Base-by-base conservation (phyloP, 2,888 invertebrate species). In the Melanargia galathea region DNA sequence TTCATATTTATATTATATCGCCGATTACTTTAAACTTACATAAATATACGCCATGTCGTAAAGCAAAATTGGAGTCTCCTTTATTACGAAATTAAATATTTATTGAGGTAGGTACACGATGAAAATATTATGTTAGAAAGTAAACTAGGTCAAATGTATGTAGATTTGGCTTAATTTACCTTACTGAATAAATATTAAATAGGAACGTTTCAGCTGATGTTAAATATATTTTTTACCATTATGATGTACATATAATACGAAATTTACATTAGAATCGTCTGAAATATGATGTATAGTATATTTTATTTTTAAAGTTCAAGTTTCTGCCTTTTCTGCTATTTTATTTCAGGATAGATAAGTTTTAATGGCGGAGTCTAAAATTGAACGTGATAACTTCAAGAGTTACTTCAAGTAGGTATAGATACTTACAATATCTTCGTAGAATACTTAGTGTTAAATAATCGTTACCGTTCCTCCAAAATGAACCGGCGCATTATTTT, bases 121-220 rank as follows among this genome's bases (percentile, higher is more conserved):
- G 45, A 66, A 61, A 60, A 66, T 64, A 51, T 63, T 63, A 30
- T 59, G 40, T 35, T 60, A 35, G 38, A 49, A 55, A 63, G 49
- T 56, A 58, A 56, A 57, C 48, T 63, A 40, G 43, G 58, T 66
- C 58, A 61, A 54, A 59, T 20, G 43, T 63, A 58, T 52, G 30
- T 52, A 45, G 49, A 30, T 22, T 46, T 22, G 24, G 46, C 3
- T 46, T 11, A 46, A 20, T 22, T 22, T 20, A 11, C 20, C 11
- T 4, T 22, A 46, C 22, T 22, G 20, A 46, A 24, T 46, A 13
- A 20, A 45, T 20, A 48, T 24, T 26, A 26, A n/a, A 24, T 24
- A 22, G 2, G 30, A 30, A 30, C 30, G 11, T 35, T 35, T 35
- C 35, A 35, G 35, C 35, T 13, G 13, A 35, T 13, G 35, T 35